Conservation (phyloP, 2,113 vertebrate genomes). For the Stigmatopora argus region DNA sequence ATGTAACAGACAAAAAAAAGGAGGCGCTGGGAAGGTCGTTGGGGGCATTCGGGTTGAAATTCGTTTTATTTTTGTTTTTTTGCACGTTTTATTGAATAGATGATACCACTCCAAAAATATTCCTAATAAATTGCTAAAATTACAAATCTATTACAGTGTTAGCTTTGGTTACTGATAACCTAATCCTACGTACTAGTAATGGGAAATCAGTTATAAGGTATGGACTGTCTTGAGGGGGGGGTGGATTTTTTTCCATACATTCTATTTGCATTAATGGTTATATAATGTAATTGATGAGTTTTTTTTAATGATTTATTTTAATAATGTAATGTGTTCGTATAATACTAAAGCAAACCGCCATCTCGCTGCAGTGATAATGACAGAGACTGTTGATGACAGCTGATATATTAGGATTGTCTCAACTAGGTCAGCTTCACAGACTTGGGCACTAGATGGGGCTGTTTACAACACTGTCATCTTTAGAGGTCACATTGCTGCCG, state of each 20-base stretch:
- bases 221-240: no score
- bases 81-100: no score
- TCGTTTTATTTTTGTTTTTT: no score
- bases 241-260: not conserved
- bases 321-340: not conserved
- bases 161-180: not conserved
- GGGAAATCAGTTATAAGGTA: not conserved
- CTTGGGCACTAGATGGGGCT: slow-evolving; percentile 67
- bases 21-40: no score
- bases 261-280: not conserved
- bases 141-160: not conserved
- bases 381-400: not conserved
- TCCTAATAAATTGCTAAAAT: not conserved
- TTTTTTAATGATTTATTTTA: not conserved
- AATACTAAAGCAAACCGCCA: not conserved
- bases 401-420: slow-evolving; percentile 1
- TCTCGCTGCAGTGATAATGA: not conserved
- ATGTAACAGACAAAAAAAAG: no score
- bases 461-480: slow-evolving; percentile 36
- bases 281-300: not conserved
- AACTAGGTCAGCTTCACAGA: slow-evolving; percentile 7
- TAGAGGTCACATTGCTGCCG: slow-evolving; percentile 19
- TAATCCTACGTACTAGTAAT: not conserved
- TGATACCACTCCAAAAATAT: no score
- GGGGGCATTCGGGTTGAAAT: no score